Evolutionary conservation across 2,797 vertebrate genomes (phyloP), one percentile per base, ranked within the genome.

Genomic region (Odontamblyopus rebecca): DNA sequence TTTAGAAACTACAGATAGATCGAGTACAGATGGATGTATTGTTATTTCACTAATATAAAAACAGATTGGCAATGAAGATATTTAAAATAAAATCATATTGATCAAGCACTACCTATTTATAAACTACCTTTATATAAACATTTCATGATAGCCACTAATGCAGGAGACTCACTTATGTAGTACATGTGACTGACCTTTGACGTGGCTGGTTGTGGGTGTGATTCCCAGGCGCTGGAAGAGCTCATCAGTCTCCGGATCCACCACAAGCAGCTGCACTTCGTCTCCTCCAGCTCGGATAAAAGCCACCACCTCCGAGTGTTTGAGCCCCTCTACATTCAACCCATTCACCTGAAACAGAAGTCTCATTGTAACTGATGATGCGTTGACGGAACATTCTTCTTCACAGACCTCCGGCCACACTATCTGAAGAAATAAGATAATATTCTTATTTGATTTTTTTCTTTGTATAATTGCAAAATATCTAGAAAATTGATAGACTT

Each of bases 231-330:
- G 94, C 85, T 92, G 95, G 89, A 98, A 98, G 80, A 96, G 84
- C 3, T 89, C 68, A 0, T 94, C 91, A 0, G 92, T 93, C 51
- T 92, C 91, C 6, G 92, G 94, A 81, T 98, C 95, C 6, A 98
- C 96, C 88, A 99, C 94, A 15, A 99, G 92, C 2, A 99, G 92
- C 80, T 78, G 81, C 30, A 96, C 95, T 79, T 97, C 94, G 0
- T 80, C 82, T 1, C 95, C 94, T 61, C 84, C 87, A 0, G 91
- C 80, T 79, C 93, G 94, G 68, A 99, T 97, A 67, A 96, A 89
- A 2, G 93, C 90, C 69, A 99, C 97, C 4, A 99, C 97, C 84
- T 98, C 96, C 0, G 95, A 93, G 61, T 99, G 98, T 81, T 92
- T 93, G 87, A 97, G 88, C 1, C 93, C 94, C 29, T 94, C 94